Conservation (phyloP, 2,888 invertebrate species). For the Mamestra brassicae region DNA sequence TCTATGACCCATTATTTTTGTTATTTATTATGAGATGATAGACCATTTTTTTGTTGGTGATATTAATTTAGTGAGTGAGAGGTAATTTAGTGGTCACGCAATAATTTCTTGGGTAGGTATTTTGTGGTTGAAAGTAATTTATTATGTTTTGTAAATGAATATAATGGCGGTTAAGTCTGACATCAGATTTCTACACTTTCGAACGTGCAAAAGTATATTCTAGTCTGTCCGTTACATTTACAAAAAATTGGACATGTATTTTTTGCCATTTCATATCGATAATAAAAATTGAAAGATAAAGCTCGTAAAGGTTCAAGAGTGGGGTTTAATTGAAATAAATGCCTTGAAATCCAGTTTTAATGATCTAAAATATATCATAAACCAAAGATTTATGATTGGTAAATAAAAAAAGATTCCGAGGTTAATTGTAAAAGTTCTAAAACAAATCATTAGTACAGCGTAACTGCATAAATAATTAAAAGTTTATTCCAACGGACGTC, state of each 20-base stretch:
- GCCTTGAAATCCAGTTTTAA: too few species aligned
- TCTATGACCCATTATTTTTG: conserved; percentile 49
- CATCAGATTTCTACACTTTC: too few species aligned
- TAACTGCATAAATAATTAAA: too few species aligned
- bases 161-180: neutral
- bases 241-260: too few species aligned
- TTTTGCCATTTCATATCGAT: too few species aligned
- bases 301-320: too few species aligned
- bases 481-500: neutral
- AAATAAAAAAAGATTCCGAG: neutral
- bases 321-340: too few species aligned
- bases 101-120: conserved; percentile 22
- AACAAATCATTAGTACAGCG: too few species aligned
- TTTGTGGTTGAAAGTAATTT: neutral
- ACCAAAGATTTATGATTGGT: neutral
- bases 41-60: conserved; percentile 39
- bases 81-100: conserved; percentile 47
- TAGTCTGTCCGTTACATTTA: too few species aligned
- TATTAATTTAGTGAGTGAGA: conserved; percentile 27
- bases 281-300: too few species aligned
- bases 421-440: neutral
- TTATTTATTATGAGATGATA: conserved; percentile 43
- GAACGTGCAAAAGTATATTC: too few species aligned
- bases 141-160: neutral
- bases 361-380: neutral